A percentile compares a stretch with the other conserved stretches of the same genome.
These are phyloP conservation scores for Tragulus kanchil DNA, from an alignment of 2,113 vertebrate genomes.

Conservation along the genomic window DNA sequence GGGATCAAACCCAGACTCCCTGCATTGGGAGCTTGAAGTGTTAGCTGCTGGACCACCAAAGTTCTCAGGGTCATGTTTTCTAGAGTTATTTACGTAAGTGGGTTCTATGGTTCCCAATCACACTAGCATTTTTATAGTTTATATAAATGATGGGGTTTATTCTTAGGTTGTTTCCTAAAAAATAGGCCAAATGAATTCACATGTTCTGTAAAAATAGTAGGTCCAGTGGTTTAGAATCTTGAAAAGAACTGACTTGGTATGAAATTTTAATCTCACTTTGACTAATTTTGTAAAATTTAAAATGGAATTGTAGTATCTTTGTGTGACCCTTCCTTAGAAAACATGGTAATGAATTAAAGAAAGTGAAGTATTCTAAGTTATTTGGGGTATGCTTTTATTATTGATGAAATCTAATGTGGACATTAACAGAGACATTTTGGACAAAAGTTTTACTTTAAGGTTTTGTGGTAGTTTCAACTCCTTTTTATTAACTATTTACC, in stretches of 20 bases:
- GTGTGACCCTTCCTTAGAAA: not conserved
- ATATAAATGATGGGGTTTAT: slow-evolving; percentile 21
- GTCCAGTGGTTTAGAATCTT: not conserved
- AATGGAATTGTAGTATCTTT: not conserved
- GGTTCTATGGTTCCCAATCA: not conserved
- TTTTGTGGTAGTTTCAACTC: not conserved
- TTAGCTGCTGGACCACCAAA: no score
- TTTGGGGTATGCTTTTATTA: not conserved
- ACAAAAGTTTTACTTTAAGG: not conserved
- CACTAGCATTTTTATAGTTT: not conserved
- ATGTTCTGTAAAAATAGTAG: not conserved
- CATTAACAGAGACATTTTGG: not conserved
- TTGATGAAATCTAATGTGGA: not conserved
- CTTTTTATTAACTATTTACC: not conserved
- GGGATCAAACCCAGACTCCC: no score
- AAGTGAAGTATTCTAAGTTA: not conserved
- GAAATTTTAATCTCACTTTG: not conserved
- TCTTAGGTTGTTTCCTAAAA: slow-evolving; percentile 26
- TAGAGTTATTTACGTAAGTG: not conserved
- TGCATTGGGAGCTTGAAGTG: no score
- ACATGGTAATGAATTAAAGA: not conserved
- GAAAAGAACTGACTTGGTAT: not conserved
- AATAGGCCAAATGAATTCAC: not conserved
- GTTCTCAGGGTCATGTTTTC: not conserved
- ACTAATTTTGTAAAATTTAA: slow-evolving; percentile 4